Base-by-base conservation (phyloP, 2,888 invertebrate species). In the Cheilosia grossa region DNA sequence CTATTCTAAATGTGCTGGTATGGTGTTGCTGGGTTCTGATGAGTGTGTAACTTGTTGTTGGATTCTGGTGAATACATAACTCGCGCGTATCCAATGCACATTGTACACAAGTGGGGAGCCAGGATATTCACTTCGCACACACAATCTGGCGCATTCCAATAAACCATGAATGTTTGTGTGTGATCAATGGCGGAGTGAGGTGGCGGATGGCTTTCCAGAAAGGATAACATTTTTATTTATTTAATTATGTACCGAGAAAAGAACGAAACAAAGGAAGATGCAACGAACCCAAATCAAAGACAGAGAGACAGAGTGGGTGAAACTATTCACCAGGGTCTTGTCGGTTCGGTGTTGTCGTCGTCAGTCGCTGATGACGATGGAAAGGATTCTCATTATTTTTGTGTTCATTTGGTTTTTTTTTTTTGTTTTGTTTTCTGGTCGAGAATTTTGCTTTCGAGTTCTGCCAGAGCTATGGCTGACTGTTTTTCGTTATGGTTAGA, bases 141-240 rank as follows among this genome's bases (percentile, higher is more conserved):
- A 79, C 70, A 79, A 79, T 79, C 78, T 79, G 63, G 64, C 37
- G 56, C 70, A 79, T 70, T 79, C 64, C 64, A 72, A 79, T 79
- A 79, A 79, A 79, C 44, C 70, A 63, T 63, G 63, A 70, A 64
- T 78, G 78, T 78, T 78, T 78, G 51, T 78, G 63, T 30, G 49
- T 17, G 30, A 42, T 13, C 51, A 47, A 10, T 19, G 10, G 33
- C 10, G 47, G 17, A 33, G 9, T 21, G 21, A 9, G 17, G 4
- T 24, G 15, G 24, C 24, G 13, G 51, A 10, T 24, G 15, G 1
- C 5, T 49, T 49, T 37, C 6, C 7, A 66, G 53, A 24, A 54
- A 72, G 72, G 79, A 79, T 72, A 66, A 66, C 42, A 79, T 79
- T 79, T 79, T 72, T 64, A 72, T 79, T 79, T 66, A 79, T 79